Evolutionary conservation across 2,888 invertebrate genomes (phyloP).

Genomic region (Drosophila acutilabella): DNA sequence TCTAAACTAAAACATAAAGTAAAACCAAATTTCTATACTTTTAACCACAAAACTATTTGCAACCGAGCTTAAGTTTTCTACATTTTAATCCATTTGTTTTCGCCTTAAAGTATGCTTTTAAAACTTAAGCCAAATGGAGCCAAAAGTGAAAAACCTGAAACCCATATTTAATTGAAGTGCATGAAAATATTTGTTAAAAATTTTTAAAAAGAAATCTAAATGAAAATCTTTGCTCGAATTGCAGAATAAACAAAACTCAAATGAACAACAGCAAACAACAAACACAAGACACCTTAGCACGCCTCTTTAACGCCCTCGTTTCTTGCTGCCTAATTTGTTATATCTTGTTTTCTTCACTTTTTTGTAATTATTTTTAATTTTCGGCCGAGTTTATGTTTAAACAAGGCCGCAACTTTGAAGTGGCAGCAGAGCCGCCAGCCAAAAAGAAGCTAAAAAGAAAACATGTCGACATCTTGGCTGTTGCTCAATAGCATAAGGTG

Average conservation of each 20-base stretch:
- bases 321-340: conserved; percentile 21
- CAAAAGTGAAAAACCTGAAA: neutral
- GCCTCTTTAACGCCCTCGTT: neutral
- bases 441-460: neutral
- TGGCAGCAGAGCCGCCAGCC: conserved; percentile 41
- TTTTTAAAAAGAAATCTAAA: conserved; percentile 15
- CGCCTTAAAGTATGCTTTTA: neutral
- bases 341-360: conserved; percentile 8
- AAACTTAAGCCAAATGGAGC: neutral
- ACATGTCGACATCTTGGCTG: conserved; percentile 33
- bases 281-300: conserved; percentile 2
- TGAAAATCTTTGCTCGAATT: too few relatives aligned
- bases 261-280: conserved; percentile 16
- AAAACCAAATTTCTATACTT: too few relatives aligned
- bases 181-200: neutral
- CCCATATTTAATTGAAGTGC: neutral
- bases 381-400: conserved; percentile 41
- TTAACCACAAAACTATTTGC: too few relatives aligned
- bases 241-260: neutral
- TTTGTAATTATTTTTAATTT: conserved; percentile 73
- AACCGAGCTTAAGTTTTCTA: too few relatives aligned
- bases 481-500: conserved; percentile 47
- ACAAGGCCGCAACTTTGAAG: conserved; percentile 56
- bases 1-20: too few relatives aligned
- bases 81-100: neutral